phyloP scores from a whole-genome alignment of 2,888 invertebrate species.

The Quadriops clusia region DNA sequence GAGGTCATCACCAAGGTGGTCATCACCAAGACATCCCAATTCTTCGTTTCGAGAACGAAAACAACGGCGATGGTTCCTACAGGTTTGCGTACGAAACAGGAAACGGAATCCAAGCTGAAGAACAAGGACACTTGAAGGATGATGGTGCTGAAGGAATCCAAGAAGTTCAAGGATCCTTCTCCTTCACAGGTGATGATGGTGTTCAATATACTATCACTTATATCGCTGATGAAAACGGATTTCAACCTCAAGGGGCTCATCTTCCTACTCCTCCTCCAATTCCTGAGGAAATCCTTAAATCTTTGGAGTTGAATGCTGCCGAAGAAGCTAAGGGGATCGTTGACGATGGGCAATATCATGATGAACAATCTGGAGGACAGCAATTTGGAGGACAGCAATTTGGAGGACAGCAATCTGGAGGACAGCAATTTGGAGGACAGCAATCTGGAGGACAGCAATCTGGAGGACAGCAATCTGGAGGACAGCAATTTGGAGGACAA shows the following conservation, averaged over 20 bases:
- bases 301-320: constrained; percentile 36
- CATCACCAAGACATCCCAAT: constrained; percentile 28
- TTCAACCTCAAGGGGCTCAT: constrained; percentile 41
- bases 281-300: constrained; percentile 42
- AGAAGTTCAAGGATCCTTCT: constrained; percentile 43
- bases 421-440: too few relatives aligned
- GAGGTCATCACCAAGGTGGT: too few relatives aligned
- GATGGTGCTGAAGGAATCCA: constrained; percentile 10
- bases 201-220: constrained; percentile 42
- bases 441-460: too few relatives aligned
- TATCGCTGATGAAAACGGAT: constrained; percentile 48
- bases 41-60: constrained; percentile 25
- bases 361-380: constrained; percentile 9
- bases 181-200: constrained; percentile 49
- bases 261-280: constrained; percentile 49
- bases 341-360: constrained; percentile 12
- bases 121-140: constrained; percentile 30
- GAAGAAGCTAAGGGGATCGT: constrained; percentile 22
- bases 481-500: too few relatives aligned
- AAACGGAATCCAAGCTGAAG: constrained; percentile 50
- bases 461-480: too few relatives aligned
- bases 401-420: too few relatives aligned
- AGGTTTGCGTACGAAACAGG: constrained; percentile 44
- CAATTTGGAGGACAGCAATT: constrained; percentile 11
- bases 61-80: constrained; percentile 30